Evolutionary conservation across 2,113 vertebrate genomes (phyloP).

Genomic region (Argyrosomus japonicus): DNA sequence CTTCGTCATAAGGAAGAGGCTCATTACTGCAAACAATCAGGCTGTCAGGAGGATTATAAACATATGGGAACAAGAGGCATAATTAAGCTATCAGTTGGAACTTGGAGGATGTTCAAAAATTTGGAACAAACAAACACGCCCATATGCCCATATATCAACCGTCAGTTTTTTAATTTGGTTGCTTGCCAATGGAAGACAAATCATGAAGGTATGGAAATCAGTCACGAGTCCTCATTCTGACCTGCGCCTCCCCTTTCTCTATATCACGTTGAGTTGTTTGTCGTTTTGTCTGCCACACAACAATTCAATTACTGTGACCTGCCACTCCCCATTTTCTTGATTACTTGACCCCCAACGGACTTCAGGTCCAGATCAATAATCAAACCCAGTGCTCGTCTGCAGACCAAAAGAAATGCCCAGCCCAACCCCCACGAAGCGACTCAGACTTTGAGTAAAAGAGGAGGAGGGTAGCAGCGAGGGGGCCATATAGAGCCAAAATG

Average conservation of each 20-base stretch:
- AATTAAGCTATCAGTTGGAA: conserved; percentile 8
- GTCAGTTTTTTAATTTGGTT: background rate
- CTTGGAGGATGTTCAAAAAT: conserved; percentile 8
- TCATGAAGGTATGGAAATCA: background rate
- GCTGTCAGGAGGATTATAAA: conserved; percentile 49
- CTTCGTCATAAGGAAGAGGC: conserved; percentile 37
- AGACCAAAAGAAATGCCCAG: background rate
- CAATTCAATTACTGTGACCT: conserved; percentile 60
- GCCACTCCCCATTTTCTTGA: conserved; percentile 63
- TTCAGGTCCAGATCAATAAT: conserved; percentile 70
- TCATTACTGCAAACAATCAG: conserved; percentile 42
- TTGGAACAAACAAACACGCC: background rate
- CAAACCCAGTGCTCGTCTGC: conserved; percentile 14
- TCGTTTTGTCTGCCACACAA: conserved; percentile 6
- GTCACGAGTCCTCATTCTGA: background rate
- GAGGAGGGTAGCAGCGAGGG: conserved; percentile 15
- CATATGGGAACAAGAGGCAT: conserved; percentile 42
- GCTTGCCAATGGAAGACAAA: background rate
- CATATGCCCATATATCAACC: background rate
- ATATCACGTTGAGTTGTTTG: conserved; percentile 23
- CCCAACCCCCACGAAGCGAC: conserved; percentile 4
- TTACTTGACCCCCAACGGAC: conserved; percentile 54
- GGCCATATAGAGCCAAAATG: conserved; percentile 24
- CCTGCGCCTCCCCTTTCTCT: background rate
- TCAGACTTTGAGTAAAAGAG: conserved; percentile 45